These are phyloP conservation scores for Archaeoteleia sp. DNA, from an alignment of 2,888 invertebrate species.

Conservation along the genomic window DNA sequence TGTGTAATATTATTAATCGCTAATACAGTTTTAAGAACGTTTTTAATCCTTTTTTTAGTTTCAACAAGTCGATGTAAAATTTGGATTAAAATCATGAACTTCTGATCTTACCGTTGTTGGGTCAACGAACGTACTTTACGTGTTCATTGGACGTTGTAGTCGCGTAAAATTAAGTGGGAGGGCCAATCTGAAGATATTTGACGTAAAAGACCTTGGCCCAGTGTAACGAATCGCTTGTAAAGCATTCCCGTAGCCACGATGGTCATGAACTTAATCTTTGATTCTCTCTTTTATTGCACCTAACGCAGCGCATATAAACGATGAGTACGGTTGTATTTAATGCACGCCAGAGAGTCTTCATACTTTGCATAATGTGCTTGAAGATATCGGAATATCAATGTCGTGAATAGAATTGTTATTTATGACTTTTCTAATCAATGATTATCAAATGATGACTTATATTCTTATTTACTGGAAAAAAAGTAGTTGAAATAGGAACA, in stretches of 20 bases:
- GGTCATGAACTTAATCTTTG: constrained; percentile 50
- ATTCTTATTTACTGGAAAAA: not conserved
- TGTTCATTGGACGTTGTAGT: constrained; percentile 14
- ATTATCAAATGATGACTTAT: constrained; percentile 9
- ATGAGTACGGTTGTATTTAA: constrained; percentile 27
- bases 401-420: constrained; percentile 4
- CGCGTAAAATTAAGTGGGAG: constrained; percentile 42
- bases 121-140: constrained; percentile 37
- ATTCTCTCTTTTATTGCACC: constrained; percentile 36
- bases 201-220: constrained; percentile 51
- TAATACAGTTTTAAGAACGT: too few species aligned
- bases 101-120: constrained; percentile 6
- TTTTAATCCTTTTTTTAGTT: too few species aligned
- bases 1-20: too few species aligned
- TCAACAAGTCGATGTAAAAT: too few species aligned
- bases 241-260: constrained; percentile 33
- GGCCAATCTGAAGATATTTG: constrained; percentile 40
- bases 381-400: constrained; percentile 18
- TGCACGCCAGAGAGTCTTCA: constrained; percentile 23
- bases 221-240: constrained; percentile 46
- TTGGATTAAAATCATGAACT: constrained; percentile 8
- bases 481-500: not conserved
- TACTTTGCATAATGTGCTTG: constrained; percentile 36
- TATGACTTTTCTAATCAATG: constrained; percentile 9
- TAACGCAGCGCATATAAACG: constrained; percentile 28